Evolutionary conservation across 2,888 invertebrate genomes (phyloP).

Genomic region (Imbricaverruca yamaguchii): DNA sequence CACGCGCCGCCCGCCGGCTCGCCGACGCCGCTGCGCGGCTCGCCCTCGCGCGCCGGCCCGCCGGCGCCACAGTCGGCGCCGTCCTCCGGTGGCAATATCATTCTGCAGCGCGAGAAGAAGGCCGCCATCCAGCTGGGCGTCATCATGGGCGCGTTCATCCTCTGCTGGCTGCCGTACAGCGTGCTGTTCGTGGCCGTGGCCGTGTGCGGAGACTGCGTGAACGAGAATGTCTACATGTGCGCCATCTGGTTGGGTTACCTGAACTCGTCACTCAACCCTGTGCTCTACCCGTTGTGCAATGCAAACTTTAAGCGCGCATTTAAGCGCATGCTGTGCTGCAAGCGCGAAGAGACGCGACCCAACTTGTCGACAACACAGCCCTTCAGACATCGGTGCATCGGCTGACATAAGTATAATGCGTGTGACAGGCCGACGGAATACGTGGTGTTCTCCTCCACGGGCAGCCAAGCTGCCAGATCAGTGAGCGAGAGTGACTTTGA

Average conservation of each 20-base stretch:
- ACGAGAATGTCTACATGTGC: conserved; percentile 42
- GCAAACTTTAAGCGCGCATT: conserved; percentile 44
- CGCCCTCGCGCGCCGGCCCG: neutral
- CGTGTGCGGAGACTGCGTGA: conserved; percentile 45
- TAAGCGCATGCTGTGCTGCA: conserved; percentile 37
- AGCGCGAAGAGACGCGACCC: neutral
- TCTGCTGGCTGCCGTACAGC: conserved; percentile 55
- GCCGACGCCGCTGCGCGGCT: conserved; percentile 14
- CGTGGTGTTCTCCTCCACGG: no score
- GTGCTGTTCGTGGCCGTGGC: conserved; percentile 50
- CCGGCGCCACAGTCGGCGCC: conserved; percentile 17
- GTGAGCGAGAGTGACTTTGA: no score
- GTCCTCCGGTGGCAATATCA: conserved; percentile 28
- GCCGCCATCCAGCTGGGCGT: conserved; percentile 52
- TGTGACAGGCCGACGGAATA: no score
- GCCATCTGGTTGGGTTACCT: conserved; percentile 49
- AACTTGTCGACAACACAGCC: no score
- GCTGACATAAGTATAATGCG: no score
- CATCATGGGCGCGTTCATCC: conserved; percentile 51
- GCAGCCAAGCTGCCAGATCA: no score
- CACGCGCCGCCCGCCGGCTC: conserved; percentile 12
- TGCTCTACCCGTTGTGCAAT: conserved; percentile 48
- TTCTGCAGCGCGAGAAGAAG: conserved; percentile 39
- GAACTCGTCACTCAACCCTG: conserved; percentile 48
- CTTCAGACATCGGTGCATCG: no score